phyloP scores from a whole-genome alignment of 2,888 invertebrate genomes.

The Scrobipalpa costella region DNA sequence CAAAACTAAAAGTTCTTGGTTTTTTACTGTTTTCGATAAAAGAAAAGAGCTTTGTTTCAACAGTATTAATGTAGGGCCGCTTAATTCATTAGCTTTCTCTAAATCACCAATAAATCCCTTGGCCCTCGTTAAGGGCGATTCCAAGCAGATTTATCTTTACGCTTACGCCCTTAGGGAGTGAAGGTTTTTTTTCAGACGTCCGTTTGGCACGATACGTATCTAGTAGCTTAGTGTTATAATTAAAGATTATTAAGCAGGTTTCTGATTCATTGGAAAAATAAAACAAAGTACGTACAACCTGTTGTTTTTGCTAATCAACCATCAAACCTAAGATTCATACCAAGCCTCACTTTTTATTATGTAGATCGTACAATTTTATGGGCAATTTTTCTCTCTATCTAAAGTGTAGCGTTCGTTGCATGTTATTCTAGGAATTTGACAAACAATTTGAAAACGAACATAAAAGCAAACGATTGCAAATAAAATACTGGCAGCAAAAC shows the following conservation, averaged over 20 bases:
- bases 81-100: slow-evolving; percentile 63
- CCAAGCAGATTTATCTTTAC: slow-evolving; percentile 54
- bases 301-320: too few relatives aligned
- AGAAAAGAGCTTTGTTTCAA: slow-evolving; percentile 34
- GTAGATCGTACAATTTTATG: too few relatives aligned
- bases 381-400: too few relatives aligned
- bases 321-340: too few relatives aligned
- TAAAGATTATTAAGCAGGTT: slow-evolving; percentile 36
- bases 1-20: not conserved
- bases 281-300: too few relatives aligned
- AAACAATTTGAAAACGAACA: too few relatives aligned
- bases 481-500: too few relatives aligned
- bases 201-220: slow-evolving; percentile 18
- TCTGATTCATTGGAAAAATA: too few relatives aligned
- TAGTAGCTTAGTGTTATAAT: slow-evolving; percentile 15
- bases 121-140: slow-evolving; percentile 55
- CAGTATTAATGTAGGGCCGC: slow-evolving; percentile 56
- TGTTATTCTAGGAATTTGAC: too few relatives aligned
- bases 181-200: slow-evolving; percentile 32
- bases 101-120: slow-evolving; percentile 62
- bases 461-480: too few relatives aligned
- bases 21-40: not conserved
- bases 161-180: slow-evolving; percentile 43
- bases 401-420: too few relatives aligned
- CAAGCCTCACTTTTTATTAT: too few relatives aligned